Conservation (phyloP, 1,140 invertebrate genomes). For the Linepithema humile region DNA sequence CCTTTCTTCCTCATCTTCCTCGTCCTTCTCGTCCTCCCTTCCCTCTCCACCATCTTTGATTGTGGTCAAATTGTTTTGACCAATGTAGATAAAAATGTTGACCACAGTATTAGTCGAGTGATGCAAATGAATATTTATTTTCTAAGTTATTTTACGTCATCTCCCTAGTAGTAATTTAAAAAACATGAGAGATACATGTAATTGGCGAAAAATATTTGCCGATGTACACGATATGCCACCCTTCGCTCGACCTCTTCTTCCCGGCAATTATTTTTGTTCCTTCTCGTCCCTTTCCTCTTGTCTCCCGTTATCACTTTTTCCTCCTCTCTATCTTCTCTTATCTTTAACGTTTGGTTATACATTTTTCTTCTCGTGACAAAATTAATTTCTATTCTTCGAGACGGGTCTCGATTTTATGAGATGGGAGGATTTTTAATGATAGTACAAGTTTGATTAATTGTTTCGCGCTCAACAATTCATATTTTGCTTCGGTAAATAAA, state of each 20-base stretch:
- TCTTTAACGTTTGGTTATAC: constrained; percentile 21
- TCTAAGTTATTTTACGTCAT: too few relatives aligned
- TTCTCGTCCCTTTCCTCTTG: background rate
- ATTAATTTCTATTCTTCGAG: background rate
- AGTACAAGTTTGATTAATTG: too few relatives aligned
- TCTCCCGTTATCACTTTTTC: background rate
- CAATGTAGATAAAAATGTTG: background rate
- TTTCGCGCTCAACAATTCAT: too few relatives aligned
- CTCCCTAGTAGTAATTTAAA: too few relatives aligned
- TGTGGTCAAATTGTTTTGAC: constrained; percentile 16
- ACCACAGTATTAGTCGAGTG: background rate
- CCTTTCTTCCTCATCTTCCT: background rate
- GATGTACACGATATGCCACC: too few relatives aligned
- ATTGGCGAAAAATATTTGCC: background rate
- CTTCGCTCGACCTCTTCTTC: background rate
- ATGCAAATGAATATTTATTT: background rate
- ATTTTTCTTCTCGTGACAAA: background rate
- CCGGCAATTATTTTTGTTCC: background rate
- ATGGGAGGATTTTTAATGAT: too few relatives aligned
- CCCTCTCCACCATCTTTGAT: constrained; percentile 27
- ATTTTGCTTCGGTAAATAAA: too few relatives aligned
- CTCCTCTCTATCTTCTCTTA: background rate
- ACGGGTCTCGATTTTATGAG: too few relatives aligned
- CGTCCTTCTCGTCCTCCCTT: background rate
- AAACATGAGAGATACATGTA: background rate